A percentile compares a stretch with the other conserved stretches of the same genome.
These are phyloP conservation scores for Drosophila nr. medialis DNA, from an alignment of 2,888 invertebrate genomes.

Conservation along the genomic window DNA sequence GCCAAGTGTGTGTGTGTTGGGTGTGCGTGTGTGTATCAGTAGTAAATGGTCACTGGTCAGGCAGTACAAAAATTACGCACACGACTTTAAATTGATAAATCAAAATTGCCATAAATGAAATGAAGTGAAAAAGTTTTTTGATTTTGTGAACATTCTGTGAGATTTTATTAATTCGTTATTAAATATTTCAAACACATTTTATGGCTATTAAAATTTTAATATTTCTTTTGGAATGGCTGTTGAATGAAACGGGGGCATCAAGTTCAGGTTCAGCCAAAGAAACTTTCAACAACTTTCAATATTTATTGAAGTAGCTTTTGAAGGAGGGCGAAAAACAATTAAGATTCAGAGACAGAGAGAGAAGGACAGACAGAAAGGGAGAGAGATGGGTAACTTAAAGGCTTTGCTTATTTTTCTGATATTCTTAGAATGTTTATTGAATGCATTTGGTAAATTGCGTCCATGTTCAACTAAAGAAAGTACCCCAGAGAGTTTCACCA, in stretches of 20 bases:
- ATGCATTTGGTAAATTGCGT: not conserved
- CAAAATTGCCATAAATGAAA: not conserved
- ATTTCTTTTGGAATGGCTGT: not conserved
- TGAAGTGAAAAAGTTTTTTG: not conserved
- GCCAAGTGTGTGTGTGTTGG: conserved; percentile 9
- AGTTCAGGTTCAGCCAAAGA: not conserved
- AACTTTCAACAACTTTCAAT: not conserved
- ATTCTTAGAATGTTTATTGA: not conserved
- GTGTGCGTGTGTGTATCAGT: conserved; percentile 11
- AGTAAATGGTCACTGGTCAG: conserved; percentile 32
- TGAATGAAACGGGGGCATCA: not conserved
- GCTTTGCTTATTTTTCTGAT: not conserved
- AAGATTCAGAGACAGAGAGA: not conserved
- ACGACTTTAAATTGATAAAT: not conserved
- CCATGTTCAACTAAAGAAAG: not conserved
- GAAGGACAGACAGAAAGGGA: not conserved
- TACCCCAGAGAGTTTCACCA: not conserved
- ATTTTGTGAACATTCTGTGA: not conserved
- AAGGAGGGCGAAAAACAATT: not conserved
- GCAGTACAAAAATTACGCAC: not conserved
- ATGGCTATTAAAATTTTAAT: not conserved
- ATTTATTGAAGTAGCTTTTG: not conserved
- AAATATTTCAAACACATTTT: not conserved
- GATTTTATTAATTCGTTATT: not conserved
- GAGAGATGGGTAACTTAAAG: not conserved